Conservation (phyloP, 1,140 invertebrate species). For the Nephotettix cincticeps region DNA sequence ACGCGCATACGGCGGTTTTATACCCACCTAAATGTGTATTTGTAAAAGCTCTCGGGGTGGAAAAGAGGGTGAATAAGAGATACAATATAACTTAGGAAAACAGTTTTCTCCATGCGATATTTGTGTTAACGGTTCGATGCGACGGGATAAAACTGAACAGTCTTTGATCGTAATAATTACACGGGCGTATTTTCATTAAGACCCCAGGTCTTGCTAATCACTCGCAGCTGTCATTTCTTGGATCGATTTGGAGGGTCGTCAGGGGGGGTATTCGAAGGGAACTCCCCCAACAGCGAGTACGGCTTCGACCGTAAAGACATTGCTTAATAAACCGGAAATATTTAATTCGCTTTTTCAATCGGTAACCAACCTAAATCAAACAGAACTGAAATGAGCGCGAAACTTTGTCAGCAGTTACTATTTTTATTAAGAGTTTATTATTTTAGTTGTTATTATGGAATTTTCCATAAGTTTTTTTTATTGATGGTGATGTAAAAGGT, state of each 20-base stretch:
- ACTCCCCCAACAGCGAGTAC: neutral
- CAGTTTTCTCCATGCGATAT: neutral
- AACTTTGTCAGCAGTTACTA: no score
- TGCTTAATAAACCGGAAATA: constrained; percentile 4
- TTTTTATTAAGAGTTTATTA: no score
- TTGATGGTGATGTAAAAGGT: no score
- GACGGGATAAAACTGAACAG: neutral
- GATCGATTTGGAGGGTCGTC: neutral
- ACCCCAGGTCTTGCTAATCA: constrained; percentile 5
- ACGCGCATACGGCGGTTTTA: no score
- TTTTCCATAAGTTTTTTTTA: no score
- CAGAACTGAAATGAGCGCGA: neutral
- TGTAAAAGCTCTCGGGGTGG: no score
- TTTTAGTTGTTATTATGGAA: no score
- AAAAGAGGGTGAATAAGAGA: no score
- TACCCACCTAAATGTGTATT: no score
- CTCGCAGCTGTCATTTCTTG: constrained; percentile 3
- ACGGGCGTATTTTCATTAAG: constrained; percentile 3
- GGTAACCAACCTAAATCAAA: neutral
- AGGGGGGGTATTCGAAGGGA: neutral
- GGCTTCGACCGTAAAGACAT: constrained; percentile 4
- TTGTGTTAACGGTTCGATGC: neutral
- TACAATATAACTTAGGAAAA: no score
- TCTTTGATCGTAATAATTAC: constrained; percentile 7
- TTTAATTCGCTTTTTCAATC: constrained; percentile 6